A percentile compares a stretch with the other conserved stretches of the same genome.
phyloP scores from a whole-genome alignment of 1,140 invertebrate species.

The Popillia japonica region DNA sequence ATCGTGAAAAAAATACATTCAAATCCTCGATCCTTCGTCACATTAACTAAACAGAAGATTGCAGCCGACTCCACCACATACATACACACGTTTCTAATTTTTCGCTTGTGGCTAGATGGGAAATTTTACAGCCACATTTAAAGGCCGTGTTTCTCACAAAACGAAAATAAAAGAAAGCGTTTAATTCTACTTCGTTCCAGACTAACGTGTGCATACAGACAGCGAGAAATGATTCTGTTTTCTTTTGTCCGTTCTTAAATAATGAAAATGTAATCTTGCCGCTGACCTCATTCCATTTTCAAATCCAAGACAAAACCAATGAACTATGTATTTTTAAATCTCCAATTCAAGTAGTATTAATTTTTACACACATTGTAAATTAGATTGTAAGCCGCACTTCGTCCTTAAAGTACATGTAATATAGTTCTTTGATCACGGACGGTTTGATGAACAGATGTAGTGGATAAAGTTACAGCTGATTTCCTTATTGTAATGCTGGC shows the following conservation, averaged over 20 bases:
- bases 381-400: background rate
- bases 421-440: background rate
- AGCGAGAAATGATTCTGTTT: background rate
- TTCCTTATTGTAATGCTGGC: background rate
- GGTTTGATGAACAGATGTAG: background rate
- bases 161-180: background rate
- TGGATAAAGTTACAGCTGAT: background rate
- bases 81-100: background rate
- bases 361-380: background rate
- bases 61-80: background rate
- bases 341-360: background rate
- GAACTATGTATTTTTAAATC: background rate
- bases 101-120: background rate
- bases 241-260: conserved; percentile 11
- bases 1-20: too few relatives aligned
- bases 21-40: too few relatives aligned
- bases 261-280: conserved; percentile 14
- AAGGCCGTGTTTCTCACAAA: background rate
- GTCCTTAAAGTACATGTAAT: background rate
- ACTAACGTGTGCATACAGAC: background rate
- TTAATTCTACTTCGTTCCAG: background rate
- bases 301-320: background rate
- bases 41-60: too few relatives aligned
- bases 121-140: background rate
- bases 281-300: background rate